These are phyloP conservation scores for Aurelia sp. DNA, from an alignment of 30 jellyfish, hydroid and myxozoan species.

Conservation along the genomic window DNA sequence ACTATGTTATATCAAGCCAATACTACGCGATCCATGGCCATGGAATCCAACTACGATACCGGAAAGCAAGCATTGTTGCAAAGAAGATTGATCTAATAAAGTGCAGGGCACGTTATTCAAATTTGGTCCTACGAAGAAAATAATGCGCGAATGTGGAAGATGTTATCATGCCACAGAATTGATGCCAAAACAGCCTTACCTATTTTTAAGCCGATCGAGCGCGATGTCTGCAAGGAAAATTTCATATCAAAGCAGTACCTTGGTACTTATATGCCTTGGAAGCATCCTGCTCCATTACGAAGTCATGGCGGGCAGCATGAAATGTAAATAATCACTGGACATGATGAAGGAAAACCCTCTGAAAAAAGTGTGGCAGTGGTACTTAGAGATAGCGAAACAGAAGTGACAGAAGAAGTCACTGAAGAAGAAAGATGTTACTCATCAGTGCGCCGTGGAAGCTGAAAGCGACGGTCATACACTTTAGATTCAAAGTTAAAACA, in stretches of 20 bases:
- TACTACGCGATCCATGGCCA: too few species aligned
- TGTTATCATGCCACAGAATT: not conserved
- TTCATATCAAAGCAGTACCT: conserved; percentile 42
- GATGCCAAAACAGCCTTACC: conserved; percentile 36
- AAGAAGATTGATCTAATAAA: not conserved
- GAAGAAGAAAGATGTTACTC: not conserved
- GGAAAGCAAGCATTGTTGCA: not conserved
- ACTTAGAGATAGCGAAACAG: not conserved
- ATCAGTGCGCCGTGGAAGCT: conserved; percentile 12
- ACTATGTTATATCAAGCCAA: too few species aligned
- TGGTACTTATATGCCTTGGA: conserved; percentile 15
- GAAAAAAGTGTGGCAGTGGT: not conserved
- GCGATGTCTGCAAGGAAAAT: conserved; percentile 7
- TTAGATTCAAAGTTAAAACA: conserved; percentile 43
- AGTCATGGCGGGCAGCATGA: not conserved
- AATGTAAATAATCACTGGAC: not conserved
- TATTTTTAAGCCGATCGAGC: not conserved
- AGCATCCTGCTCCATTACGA: conserved; percentile 13
- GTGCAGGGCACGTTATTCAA: conserved; percentile 22
- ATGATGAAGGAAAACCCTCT: not conserved
- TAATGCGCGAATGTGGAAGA: conserved; percentile 5
- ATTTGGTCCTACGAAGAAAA: conserved; percentile 10
- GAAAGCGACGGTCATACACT: conserved; percentile 42
- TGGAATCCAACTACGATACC: not conserved
- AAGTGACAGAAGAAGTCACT: not conserved